These are phyloP conservation scores for Myxocyprinus asiaticus DNA, from an alignment of 2,113 vertebrate species.

Conservation along the genomic window DNA sequence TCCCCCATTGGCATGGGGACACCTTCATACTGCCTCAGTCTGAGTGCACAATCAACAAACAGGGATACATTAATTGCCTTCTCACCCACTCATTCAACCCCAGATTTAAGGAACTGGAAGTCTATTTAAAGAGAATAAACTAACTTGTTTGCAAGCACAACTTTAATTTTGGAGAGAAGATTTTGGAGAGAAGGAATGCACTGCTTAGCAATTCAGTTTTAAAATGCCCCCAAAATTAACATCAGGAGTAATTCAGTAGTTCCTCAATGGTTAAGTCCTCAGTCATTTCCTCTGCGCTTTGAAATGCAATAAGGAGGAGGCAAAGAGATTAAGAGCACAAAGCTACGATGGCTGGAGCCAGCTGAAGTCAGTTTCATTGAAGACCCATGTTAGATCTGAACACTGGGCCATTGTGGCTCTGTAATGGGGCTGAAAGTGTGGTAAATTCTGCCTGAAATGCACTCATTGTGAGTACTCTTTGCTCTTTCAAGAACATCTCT, in stretches of 20 bases:
- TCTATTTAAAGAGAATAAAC: slow-evolving; percentile 51
- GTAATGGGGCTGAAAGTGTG: slow-evolving; percentile 39
- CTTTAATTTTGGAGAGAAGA: background rate
- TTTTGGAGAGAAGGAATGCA: background rate
- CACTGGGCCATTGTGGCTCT: slow-evolving; percentile 45
- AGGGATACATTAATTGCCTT: slow-evolving; percentile 34
- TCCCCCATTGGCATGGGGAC: slow-evolving; percentile 59
- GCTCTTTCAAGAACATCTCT: slow-evolving; percentile 14
- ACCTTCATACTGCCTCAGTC: slow-evolving; percentile 41
- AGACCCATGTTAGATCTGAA: slow-evolving; percentile 31
- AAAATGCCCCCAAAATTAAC: too few relatives aligned
- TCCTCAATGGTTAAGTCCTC: too few relatives aligned
- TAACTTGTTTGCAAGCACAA: slow-evolving; percentile 34
- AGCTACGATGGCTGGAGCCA: too few relatives aligned
- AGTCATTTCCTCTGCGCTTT: too few relatives aligned
- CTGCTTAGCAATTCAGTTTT: slow-evolving; percentile 18
- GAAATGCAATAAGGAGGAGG: too few relatives aligned
- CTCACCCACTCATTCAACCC: background rate
- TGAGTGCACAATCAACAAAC: slow-evolving; percentile 57
- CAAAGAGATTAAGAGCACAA: too few relatives aligned
- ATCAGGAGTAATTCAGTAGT: too few relatives aligned
- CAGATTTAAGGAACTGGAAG: slow-evolving; percentile 18
- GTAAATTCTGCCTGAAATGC: slow-evolving; percentile 7
- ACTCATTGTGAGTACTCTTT: slow-evolving; percentile 21
- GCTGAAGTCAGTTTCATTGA: background rate